Evolutionary conservation across 30 jellyfish, hydroid and myxozoan genomes (phyloP), one percentile per base, ranked within the genome.

Genomic region (Chrysaora quinquecirrha): DNA sequence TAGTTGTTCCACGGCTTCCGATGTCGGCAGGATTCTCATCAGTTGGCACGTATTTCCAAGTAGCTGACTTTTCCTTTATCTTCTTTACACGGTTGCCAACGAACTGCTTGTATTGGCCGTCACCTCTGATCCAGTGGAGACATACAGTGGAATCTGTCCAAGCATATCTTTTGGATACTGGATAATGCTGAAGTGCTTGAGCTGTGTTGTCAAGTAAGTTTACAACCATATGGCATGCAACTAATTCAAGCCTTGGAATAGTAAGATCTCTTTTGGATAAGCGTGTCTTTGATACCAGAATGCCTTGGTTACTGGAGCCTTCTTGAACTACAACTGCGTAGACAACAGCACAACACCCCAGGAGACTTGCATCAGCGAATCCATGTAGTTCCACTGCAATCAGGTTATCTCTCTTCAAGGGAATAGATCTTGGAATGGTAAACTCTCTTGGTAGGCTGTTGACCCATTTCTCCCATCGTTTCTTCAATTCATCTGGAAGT

Each of bases 121-220:
- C 54, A 22, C 87, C 89, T 22, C 60, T 20, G 22, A 78, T 79
- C 95, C 90, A 66, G 76, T 88, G 85, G n/a, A 80, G 81, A 32
- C 80, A 95, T 18, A 88, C 95, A 4, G 95, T 48, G 47, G 85
- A 64, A 46, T 83, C 97, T 18, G 84, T 73, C 91, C 96, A 89
- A 12, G 90, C 96, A 32, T 27, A 32, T 2, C 27, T 65, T 27
- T 21, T 19, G 6, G 58, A 10, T 35, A 89, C 32, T 27, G 64
- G 65, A n/a, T 9, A 81, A 12, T 16, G 66, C 43, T 75, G 70
- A 6, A 71, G 71, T 2, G 91, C 96, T 6, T 63, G 48, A 2
- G 30, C 19, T 35, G 77, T 34, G 64, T 89, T 89, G n/a, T 48
- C 64, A 33, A 89, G 34, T 16, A 60, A 27, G 82, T 81, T 89